These are phyloP conservation scores for Artemia franciscana DNA, from an alignment of 1,140 invertebrate species.

Conservation along the genomic window DNA sequence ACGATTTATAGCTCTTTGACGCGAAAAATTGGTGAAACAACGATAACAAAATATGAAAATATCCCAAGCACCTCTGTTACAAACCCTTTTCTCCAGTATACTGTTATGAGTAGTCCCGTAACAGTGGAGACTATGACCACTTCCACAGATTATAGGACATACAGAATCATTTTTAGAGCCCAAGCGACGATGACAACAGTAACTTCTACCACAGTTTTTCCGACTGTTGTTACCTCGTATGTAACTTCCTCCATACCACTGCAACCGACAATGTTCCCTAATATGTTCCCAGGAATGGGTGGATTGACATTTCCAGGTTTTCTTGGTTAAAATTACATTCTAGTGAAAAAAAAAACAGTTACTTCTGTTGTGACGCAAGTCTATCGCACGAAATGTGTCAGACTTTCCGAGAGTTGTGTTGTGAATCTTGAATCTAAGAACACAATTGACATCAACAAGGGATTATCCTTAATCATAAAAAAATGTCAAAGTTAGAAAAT, in stretches of 20 bases:
- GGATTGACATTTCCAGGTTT: slow-evolving; percentile 23
- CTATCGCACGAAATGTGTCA: no score
- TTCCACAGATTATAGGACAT: slow-evolving; percentile 48
- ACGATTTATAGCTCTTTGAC: slow-evolving; percentile 51
- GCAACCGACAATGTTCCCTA: slow-evolving; percentile 36
- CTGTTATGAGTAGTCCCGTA: slow-evolving; percentile 52
- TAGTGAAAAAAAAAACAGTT: no score
- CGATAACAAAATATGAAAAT: slow-evolving; percentile 41
- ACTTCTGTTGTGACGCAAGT: no score
- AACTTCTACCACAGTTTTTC: slow-evolving; percentile 57
- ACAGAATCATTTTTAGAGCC: slow-evolving; percentile 65
- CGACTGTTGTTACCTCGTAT: slow-evolving; percentile 53
- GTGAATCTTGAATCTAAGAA: no score
- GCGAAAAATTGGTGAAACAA: slow-evolving; percentile 40
- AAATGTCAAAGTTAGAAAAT: no score
- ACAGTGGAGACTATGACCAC: slow-evolving; percentile 52
- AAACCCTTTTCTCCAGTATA: slow-evolving; percentile 36
- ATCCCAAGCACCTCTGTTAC: slow-evolving; percentile 34
- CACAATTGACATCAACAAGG: no score
- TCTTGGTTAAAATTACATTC: slow-evolving; percentile 30
- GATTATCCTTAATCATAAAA: no score
- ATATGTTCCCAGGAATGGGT: slow-evolving; percentile 41
- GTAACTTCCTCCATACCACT: slow-evolving; percentile 48
- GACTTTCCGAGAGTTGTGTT: no score
- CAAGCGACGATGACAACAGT: slow-evolving; percentile 65